Evolutionary conservation across 2,113 vertebrate genomes (phyloP).

Genomic region (Mormyrus lacerda): DNA sequence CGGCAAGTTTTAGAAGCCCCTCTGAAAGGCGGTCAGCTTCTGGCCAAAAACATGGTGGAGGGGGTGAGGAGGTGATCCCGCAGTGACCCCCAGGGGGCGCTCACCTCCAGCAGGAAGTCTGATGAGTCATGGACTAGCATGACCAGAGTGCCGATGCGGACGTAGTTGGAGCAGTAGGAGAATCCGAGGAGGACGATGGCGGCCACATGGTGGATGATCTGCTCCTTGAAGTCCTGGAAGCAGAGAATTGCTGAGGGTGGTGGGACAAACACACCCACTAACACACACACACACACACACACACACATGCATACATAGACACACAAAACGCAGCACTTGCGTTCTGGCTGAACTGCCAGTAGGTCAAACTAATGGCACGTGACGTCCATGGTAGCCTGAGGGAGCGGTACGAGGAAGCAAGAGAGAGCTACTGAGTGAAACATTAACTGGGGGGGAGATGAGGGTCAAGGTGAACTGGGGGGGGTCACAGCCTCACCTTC

Average conservation of each 20-base stretch:
- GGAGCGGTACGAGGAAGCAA: neutral
- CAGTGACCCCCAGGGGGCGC: neutral
- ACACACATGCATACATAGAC: neutral
- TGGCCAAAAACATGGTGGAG: too few relatives aligned
- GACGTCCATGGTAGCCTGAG: neutral
- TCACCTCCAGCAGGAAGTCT: conserved; percentile 82
- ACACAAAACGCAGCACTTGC: neutral
- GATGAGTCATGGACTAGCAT: conserved; percentile 79
- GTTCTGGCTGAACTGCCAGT: neutral
- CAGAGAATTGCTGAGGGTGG: neutral
- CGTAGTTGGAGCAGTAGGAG: conserved; percentile 85
- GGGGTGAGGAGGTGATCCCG: too few relatives aligned
- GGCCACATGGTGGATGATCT: conserved; percentile 77
- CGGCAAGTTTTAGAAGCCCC: too few relatives aligned
- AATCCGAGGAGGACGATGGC: conserved; percentile 77
- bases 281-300: neutral
- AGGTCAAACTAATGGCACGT: neutral
- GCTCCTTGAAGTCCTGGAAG: conserved; percentile 80
- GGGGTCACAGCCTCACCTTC: conserved; percentile 64
- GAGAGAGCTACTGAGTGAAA: neutral
- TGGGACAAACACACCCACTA: neutral
- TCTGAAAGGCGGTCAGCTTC: too few relatives aligned
- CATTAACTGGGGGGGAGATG: neutral
- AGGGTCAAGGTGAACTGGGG: neutral
- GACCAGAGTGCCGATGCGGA: conserved; percentile 79